A percentile compares a stretch with the other conserved stretches of the same genome.
phyloP scores from a whole-genome alignment of 2,888 invertebrate species.

The Eupithecia inturbata region DNA sequence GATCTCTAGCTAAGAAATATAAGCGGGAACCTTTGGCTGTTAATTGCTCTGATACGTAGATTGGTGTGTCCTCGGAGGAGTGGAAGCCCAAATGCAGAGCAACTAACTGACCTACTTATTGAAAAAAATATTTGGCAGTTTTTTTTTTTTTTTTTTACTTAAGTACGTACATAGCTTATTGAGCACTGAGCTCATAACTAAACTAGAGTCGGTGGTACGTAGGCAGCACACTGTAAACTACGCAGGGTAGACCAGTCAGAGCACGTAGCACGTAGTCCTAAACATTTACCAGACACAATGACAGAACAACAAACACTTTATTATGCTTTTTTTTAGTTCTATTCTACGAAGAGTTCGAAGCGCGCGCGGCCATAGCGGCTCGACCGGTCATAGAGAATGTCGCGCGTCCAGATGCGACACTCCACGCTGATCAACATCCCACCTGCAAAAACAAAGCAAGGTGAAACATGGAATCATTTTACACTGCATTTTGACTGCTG shows the following conservation, averaged over 20 bases:
- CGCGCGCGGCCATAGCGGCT: constrained; percentile 72
- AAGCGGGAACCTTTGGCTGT: too few species aligned
- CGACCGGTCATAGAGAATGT: constrained; percentile 70
- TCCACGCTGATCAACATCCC: constrained; percentile 78
- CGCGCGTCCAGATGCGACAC: constrained; percentile 77
- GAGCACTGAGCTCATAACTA: not conserved
- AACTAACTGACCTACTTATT: too few species aligned
- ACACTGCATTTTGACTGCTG: not conserved
- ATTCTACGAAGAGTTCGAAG: constrained; percentile 74
- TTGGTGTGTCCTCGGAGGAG: too few species aligned
- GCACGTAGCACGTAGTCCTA: not conserved
- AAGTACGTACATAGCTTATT: too few species aligned
- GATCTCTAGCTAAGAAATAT: too few species aligned
- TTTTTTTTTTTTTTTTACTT: too few species aligned
- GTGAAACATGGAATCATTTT: not conserved
- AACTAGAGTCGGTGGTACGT: too few species aligned
- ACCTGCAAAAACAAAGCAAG: constrained; percentile 50
- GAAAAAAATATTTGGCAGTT: too few species aligned
- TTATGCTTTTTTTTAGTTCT: constrained; percentile 33
- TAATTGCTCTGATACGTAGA: too few species aligned
- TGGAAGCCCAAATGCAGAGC: too few species aligned
- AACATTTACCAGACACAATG: constrained; percentile 5
- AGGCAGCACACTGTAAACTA: not conserved
- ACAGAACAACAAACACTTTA: constrained; percentile 12
- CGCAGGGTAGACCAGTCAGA: not conserved